Evolutionary conservation across 2,113 vertebrate species (phyloP), one percentile per base, ranked within the genome.

Genomic region (Alces alces): DNA sequence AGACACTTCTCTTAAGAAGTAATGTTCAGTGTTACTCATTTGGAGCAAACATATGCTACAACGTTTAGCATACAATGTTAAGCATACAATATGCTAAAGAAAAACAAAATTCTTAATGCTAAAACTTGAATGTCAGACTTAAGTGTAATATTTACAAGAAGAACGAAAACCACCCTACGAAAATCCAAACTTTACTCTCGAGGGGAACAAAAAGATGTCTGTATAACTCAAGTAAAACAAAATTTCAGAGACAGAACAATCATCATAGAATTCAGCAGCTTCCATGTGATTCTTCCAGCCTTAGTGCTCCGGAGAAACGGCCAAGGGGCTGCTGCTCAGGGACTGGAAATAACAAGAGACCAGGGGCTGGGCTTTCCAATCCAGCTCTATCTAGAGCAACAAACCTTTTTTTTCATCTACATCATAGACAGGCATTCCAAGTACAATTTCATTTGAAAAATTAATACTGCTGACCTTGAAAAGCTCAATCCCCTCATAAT

Each of bases 141-240:
- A 3, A 12, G 3, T 86, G 17, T 47, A 95, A 6, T 57, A 52
- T 64, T 82, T 86, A 36, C 7, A 87, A 73, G 7, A 87, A 79
- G 9, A 87, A 89, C 86, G 45, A 85, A 93, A 89, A 80, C 64
- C 14, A 92, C 15, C 5, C 50, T 60, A 84, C 7, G 3, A 93
- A 96, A 93, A 90, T 64, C 25, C 25, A 58, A 94, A 92, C 5
- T 83, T 93, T 10, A 82, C 36, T 85, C 28, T 85, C 1, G 33
- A 85, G 61, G 7, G 21, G 30, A n/a, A 73, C 79, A 82, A 95
- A 88, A 7, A 3, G 12, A 83, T 43, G 3, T 50, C 39, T 50
- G 12, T 7, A 6, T 85, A 95, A 96, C 55, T 93, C 78, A 87
- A 86, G 9, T 57, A 70, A 92, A 89, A 97, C 30, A 96, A 33